phyloP scores from a whole-genome alignment of 1,140 invertebrate species.

The Octopus bimaculoides region DNA sequence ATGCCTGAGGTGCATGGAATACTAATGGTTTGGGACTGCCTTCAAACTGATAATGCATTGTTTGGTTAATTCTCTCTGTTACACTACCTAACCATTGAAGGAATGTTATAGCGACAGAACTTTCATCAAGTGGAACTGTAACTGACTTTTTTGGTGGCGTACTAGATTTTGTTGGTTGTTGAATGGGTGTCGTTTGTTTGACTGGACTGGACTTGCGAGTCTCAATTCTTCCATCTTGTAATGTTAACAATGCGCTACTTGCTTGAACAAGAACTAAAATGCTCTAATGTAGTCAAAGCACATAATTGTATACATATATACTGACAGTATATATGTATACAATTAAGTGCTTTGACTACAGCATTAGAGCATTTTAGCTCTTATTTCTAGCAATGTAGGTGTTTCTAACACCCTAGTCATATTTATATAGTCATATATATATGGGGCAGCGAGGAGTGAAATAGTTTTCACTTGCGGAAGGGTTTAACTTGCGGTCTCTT shows the following conservation, averaged over 20 bases:
- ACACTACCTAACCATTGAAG: slow-evolving; percentile 72
- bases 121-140: slow-evolving; percentile 51
- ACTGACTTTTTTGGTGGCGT: slow-evolving; percentile 13
- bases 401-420: too few relatives aligned
- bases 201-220: slow-evolving; percentile 28
- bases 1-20: slow-evolving; percentile 70
- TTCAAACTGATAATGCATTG: slow-evolving; percentile 75
- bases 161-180: not conserved
- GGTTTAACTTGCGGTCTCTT: too few relatives aligned
- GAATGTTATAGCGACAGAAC: slow-evolving; percentile 61
- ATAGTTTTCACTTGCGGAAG: too few relatives aligned
- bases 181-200: slow-evolving; percentile 17
- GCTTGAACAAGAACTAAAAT: too few relatives aligned
- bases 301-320: too few relatives aligned
- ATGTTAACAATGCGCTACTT: slow-evolving; percentile 51
- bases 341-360: too few relatives aligned
- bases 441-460: too few relatives aligned
- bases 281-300: too few relatives aligned
- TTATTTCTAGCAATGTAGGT: too few relatives aligned
- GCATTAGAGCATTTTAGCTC: too few relatives aligned
- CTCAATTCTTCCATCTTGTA: slow-evolving; percentile 41
- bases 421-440: too few relatives aligned
- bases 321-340: too few relatives aligned
- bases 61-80: slow-evolving; percentile 75
- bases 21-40: slow-evolving; percentile 68